Evolutionary conservation across 2,888 invertebrate genomes (phyloP).

Genomic region (Orthonevra nobilis): DNA sequence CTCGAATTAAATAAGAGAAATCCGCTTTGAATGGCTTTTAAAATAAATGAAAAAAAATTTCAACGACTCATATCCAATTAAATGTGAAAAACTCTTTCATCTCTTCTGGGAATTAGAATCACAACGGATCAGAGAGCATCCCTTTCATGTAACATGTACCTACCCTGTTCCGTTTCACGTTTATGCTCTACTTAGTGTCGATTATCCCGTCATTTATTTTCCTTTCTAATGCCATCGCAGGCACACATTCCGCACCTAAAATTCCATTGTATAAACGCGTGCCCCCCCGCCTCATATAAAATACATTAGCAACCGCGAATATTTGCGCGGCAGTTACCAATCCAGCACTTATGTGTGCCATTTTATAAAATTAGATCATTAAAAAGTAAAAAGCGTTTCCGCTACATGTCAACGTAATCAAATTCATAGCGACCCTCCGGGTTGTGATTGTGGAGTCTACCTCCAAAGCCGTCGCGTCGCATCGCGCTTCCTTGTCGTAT

Average conservation of each 20-base stretch:
- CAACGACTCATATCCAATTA: no score
- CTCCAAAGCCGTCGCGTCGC: no score
- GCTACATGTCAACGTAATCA: conserved; percentile 60
- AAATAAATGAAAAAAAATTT: no score
- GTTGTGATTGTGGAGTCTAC: no score
- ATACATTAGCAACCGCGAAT: conserved; percentile 58
- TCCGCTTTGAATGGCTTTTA: no score
- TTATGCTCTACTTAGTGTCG: conserved; percentile 47
- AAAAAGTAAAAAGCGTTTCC: conserved; percentile 66
- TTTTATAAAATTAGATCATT: conserved; percentile 70
- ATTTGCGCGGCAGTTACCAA: conserved; percentile 63
- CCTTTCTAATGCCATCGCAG: conserved; percentile 32
- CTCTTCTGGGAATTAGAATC: no score
- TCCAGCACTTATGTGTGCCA: conserved; percentile 67
- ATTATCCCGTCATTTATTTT: conserved; percentile 50
- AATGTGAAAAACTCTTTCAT: no score
- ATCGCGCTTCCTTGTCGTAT: no score
- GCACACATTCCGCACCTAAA: background rate
- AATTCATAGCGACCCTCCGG: conserved; percentile 52
- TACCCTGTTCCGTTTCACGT: no score
- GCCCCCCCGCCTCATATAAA: conserved; percentile 2
- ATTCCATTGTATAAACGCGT: conserved; percentile 7
- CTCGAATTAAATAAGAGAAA: no score
- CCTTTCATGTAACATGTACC: no score
- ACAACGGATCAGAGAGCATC: no score